phyloP scores from a whole-genome alignment of 2,113 vertebrate genomes.

The Cebidichthys violaceus region DNA sequence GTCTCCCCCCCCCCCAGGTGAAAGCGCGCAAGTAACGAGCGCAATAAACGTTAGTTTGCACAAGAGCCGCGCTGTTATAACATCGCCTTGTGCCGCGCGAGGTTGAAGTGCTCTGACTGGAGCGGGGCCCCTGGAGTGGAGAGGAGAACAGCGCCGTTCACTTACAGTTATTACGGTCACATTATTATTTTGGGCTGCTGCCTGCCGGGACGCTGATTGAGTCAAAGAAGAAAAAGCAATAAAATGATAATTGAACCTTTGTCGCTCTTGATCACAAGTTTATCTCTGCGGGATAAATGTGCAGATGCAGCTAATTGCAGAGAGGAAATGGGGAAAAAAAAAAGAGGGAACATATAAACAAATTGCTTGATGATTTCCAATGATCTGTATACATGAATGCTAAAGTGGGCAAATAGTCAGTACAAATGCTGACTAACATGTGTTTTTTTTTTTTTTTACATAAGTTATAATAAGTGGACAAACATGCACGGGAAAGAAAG shows the following conservation, averaged over 20 bases:
- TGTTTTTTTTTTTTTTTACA: background rate
- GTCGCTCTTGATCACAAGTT: conserved; percentile 16
- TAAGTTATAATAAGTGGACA: background rate
- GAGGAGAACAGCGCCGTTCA: conserved; percentile 47
- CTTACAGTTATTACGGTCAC: conserved; percentile 50
- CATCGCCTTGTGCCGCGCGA: conserved; percentile 62
- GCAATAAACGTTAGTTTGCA: conserved; percentile 53
- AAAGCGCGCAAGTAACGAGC: conserved; percentile 22
- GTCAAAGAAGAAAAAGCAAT: conserved; percentile 5
- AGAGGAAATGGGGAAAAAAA: background rate
- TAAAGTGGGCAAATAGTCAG: conserved; percentile 10
- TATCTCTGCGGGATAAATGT: conserved; percentile 45
- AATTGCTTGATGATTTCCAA: conserved; percentile 17
- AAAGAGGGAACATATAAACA: conserved; percentile 1
- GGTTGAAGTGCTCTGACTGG: conserved; percentile 53
- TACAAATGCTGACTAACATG: background rate
- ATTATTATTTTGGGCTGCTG: conserved; percentile 31
- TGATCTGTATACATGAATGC: conserved; percentile 13
- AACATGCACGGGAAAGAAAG: background rate
- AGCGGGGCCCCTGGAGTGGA: conserved; percentile 57
- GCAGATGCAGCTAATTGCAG: conserved; percentile 57
- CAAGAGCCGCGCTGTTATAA: conserved; percentile 51
- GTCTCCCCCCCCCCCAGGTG: conserved; percentile 37
- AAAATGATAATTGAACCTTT: background rate
- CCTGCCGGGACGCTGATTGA: conserved; percentile 40